Percentiles rank a stretch among this genome's conserved stretches.
Conservation (phyloP, 1,140 invertebrate species). For the Aphis craccivora region DNA sequence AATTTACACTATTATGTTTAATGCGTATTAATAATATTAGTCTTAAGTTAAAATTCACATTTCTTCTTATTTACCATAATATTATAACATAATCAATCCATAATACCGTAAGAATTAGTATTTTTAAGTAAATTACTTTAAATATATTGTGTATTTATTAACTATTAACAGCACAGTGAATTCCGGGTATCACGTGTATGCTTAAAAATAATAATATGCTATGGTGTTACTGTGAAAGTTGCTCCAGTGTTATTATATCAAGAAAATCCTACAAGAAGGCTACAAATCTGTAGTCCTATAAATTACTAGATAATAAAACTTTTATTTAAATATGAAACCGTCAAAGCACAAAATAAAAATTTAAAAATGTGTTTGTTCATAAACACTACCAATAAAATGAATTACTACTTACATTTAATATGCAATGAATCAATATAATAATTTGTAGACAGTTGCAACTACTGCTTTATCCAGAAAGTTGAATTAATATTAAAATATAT, state of each 20-base stretch:
- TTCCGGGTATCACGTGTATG: neutral
- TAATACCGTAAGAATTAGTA: neutral
- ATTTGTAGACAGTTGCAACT: neutral
- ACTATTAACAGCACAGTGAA: neutral
- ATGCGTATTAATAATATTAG: no score
- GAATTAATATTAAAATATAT: neutral
- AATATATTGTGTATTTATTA: neutral
- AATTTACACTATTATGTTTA: no score
- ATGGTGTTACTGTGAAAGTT: neutral
- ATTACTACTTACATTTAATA: neutral
- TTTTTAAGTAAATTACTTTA: neutral
- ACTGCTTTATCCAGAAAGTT: neutral
- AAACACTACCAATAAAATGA: neutral
- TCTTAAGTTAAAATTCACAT: no score
- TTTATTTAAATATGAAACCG: no score
- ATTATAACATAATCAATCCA: neutral
- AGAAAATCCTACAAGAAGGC: neutral
- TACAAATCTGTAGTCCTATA: neutral
- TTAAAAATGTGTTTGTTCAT: neutral
- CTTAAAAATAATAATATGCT: neutral
- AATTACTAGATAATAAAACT: neutral
- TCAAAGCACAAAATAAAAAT: no score
- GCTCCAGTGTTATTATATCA: neutral
- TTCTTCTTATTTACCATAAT: neutral
- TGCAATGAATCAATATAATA: neutral